A percentile compares a stretch with the other conserved stretches of the same genome.
Evolutionary conservation across 2,113 vertebrate genomes (phyloP).

Genomic region (Agapornis roseicollis): DNA sequence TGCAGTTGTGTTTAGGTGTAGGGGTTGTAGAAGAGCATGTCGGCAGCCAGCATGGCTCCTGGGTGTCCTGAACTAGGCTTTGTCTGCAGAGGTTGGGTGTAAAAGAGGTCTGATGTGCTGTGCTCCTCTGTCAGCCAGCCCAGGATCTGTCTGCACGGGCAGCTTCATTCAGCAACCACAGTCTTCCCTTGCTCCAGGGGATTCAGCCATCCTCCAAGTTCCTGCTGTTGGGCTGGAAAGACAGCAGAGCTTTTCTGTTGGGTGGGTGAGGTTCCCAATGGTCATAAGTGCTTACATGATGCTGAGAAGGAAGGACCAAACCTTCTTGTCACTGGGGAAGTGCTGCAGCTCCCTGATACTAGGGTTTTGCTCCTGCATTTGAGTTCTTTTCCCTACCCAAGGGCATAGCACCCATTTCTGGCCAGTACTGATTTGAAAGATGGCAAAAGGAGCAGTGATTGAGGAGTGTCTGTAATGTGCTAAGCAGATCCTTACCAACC

Average conservation of each 20-base stretch:
- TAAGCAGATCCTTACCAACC: not conserved
- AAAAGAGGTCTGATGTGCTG: not conserved
- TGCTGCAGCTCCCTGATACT: not conserved
- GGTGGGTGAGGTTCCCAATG: not conserved
- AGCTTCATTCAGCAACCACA: not conserved
- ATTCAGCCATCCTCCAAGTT: not conserved
- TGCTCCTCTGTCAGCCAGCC: not conserved
- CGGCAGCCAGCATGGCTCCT: not conserved
- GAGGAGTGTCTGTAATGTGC: not conserved
- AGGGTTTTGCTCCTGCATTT: not conserved
- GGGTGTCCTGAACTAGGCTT: not conserved
- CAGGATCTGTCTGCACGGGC: accelerated
- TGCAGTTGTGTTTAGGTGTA: not conserved
- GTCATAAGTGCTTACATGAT: not conserved
- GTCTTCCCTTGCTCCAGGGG: not conserved
- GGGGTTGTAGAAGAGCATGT: not conserved
- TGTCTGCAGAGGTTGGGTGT: not conserved
- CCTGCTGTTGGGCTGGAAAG: not conserved
- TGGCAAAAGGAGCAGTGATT: not conserved
- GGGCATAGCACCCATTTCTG: not conserved
- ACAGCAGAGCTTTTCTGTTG: not conserved
- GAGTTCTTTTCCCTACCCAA: not conserved
- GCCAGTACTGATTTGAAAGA: not conserved
- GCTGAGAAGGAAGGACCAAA: not conserved
- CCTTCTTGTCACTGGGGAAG: not conserved